Conservation (phyloP, 2,888 invertebrate species). For the Tetrapedia diversipes region DNA sequence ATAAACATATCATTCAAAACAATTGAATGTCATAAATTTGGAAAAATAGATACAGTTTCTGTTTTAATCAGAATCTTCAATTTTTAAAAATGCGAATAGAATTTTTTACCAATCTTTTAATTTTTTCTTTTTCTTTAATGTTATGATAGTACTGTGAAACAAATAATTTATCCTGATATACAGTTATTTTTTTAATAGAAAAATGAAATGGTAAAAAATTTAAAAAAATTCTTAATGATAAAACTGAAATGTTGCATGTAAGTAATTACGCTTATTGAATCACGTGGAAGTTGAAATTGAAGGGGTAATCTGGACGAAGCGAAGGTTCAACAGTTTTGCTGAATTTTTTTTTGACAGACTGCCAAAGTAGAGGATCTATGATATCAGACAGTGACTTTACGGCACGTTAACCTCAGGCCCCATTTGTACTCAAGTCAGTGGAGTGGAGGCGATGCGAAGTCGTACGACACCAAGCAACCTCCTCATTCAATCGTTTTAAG, state of each 20-base stretch:
- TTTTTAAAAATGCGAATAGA: no score
- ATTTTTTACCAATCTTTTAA: no score
- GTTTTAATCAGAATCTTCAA: background rate
- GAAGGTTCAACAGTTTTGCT: conserved; percentile 2
- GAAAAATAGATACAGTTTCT: background rate
- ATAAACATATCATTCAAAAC: background rate
- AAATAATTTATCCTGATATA: no score
- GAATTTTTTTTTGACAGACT: conserved; percentile 13
- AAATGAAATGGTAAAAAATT: background rate
- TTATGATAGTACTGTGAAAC: no score
- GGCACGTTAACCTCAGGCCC: conserved; percentile 55
- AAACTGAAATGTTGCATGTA: background rate
- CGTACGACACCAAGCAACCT: conserved; percentile 37
- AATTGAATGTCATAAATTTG: no score
- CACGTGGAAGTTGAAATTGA: background rate
- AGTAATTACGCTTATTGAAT: background rate
- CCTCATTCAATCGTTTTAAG: conserved; percentile 53
- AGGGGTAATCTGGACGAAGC: background rate
- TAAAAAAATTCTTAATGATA: background rate
- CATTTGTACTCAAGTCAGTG: conserved; percentile 45
- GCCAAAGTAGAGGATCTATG: conserved; percentile 28
- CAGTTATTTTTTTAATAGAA: no score
- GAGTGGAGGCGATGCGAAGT: conserved; percentile 50
- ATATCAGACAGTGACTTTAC: conserved; percentile 56
- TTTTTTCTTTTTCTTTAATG: no score